A percentile compares a stretch with the other conserved stretches of the same genome.
These are phyloP conservation scores for Phallusia fumigata DNA, from an alignment of 23 tunicate genomes.

Conservation along the genomic window DNA sequence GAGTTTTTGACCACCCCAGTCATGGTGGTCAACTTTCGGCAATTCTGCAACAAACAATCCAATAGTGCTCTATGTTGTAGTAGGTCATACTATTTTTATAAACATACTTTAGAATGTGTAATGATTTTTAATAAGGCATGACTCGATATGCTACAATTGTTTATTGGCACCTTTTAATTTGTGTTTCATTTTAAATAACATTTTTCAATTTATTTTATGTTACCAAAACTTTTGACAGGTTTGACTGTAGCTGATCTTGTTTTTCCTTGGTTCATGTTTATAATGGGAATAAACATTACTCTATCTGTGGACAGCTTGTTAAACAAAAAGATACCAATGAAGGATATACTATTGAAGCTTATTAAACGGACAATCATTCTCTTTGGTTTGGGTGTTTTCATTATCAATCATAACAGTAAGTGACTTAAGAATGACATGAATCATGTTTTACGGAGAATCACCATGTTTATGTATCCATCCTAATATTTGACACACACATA, in stretches of 20 bases:
- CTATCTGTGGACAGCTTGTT: constrained; percentile 87
- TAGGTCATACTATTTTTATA: no score
- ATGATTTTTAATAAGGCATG: no score
- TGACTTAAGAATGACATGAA: neutral
- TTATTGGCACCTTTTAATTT: no score
- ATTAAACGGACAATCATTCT: constrained; percentile 65
- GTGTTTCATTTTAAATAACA: neutral
- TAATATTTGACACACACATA: no score
- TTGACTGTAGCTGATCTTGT: constrained; percentile 98
- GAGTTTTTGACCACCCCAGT: no score
- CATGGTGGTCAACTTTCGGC: no score
- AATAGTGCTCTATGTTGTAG: no score
- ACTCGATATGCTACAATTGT: no score
- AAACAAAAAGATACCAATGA: constrained; percentile 30
- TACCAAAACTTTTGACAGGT: constrained; percentile 34
- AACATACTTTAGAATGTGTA: no score
- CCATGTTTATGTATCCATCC: neutral
- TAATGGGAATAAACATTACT: constrained; percentile 96
- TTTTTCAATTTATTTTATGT: neutral
- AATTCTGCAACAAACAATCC: no score
- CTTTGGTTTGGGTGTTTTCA: constrained; percentile 73
- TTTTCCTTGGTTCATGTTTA: constrained; percentile 99
- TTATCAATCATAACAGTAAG: constrained; percentile 94
- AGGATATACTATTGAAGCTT: constrained; percentile 67
- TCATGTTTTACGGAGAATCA: neutral